Conservation (phyloP, 2,888 invertebrate species). For the Andrena flavipes region DNA sequence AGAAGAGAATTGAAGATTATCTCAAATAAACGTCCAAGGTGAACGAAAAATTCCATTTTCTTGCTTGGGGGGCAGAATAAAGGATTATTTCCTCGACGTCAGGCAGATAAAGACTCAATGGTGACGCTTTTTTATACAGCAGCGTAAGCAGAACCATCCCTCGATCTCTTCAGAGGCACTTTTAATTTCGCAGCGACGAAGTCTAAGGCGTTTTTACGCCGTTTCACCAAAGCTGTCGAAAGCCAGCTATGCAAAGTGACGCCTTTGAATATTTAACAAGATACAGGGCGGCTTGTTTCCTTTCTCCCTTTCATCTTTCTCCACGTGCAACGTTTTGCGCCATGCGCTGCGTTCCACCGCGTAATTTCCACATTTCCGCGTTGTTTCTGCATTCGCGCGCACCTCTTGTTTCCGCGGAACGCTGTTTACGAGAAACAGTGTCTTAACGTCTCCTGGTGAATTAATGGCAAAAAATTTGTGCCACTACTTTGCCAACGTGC, state of each 20-base stretch:
- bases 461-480: neutral
- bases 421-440: neutral
- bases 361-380: neutral
- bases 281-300: neutral
- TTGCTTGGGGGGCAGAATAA: no score
- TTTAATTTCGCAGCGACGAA: conserved; percentile 1
- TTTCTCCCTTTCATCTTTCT: neutral
- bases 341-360: neutral
- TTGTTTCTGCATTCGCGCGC: neutral
- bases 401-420: neutral
- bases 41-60: no score
- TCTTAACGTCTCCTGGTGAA: neutral
- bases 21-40: neutral
- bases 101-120: neutral
- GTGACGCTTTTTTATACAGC: neutral
- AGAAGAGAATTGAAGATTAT: no score
- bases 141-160: neutral
- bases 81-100: no score
- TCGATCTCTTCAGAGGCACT: neutral
- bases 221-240: neutral
- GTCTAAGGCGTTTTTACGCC: neutral
- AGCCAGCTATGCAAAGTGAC: conserved; percentile 3
- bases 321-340: no score
- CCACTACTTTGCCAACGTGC: neutral
- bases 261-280: conserved; percentile 26